Conservation (phyloP, 1,140 invertebrate species). For the Platyscapa corneri region DNA sequence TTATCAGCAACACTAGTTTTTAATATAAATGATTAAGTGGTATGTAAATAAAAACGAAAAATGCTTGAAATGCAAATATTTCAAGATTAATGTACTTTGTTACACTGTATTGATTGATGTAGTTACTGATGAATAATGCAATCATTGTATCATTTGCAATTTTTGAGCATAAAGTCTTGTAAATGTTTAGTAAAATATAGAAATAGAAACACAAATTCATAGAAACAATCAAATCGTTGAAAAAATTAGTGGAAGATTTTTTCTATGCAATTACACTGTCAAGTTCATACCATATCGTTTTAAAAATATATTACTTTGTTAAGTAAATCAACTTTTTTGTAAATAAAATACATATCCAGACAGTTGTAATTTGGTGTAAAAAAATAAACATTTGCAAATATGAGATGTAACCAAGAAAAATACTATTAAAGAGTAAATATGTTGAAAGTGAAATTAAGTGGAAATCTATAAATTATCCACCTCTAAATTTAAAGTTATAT, state of each 20-base stretch:
- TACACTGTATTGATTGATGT: slow-evolving; percentile 6
- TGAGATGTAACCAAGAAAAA: slow-evolving; percentile 54
- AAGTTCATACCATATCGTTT: slow-evolving; percentile 22
- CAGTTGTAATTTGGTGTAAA: slow-evolving; percentile 67
- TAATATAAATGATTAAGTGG: slow-evolving; percentile 56
- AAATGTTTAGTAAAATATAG: slow-evolving; percentile 11
- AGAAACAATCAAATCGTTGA: not conserved
- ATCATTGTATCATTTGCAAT: slow-evolving; percentile 53
- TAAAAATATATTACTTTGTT: slow-evolving; percentile 34
- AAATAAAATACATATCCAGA: slow-evolving; percentile 72
- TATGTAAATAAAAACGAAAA: slow-evolving; percentile 60
- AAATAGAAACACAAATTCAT: not conserved
- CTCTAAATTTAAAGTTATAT: no score
- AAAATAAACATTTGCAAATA: slow-evolving; percentile 33
- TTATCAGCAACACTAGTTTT: slow-evolving; percentile 41
- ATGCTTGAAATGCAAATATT: slow-evolving; percentile 37
- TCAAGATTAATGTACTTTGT: slow-evolving; percentile 19
- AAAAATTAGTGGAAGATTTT: slow-evolving; percentile 7
- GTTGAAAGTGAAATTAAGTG: slow-evolving; percentile 56
- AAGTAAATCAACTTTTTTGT: slow-evolving; percentile 61
- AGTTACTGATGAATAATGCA: slow-evolving; percentile 47
- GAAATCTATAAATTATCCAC: slow-evolving; percentile 58
- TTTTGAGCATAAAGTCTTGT: slow-evolving; percentile 40
- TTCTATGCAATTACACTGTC: slow-evolving; percentile 20
- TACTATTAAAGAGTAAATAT: slow-evolving; percentile 59